phyloP scores from a whole-genome alignment of 2,113 vertebrate genomes.

The Nestor notabilis region DNA sequence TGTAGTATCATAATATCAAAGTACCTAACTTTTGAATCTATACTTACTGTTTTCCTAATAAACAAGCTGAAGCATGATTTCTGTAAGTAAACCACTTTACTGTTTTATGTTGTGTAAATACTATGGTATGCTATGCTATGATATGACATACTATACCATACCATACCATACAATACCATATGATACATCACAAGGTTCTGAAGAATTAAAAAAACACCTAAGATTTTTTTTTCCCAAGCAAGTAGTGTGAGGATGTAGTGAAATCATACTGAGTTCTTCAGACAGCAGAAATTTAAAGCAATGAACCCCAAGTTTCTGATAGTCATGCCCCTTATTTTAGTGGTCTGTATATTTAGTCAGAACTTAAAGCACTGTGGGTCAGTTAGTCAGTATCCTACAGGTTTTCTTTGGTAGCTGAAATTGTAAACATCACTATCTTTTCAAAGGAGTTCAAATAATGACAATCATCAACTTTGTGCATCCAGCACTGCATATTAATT shows the following conservation, averaged over 20 bases:
- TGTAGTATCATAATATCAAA: neutral
- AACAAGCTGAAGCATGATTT: neutral
- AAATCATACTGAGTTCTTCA: neutral
- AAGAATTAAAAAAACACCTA: neutral
- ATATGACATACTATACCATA: too few species aligned
- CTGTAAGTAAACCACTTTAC: neutral
- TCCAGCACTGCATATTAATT: neutral
- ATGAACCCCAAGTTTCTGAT: neutral
- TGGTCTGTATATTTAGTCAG: neutral
- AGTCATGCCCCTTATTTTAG: neutral
- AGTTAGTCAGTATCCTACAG: neutral
- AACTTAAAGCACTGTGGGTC: neutral
- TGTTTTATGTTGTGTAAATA: neutral
- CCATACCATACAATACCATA: neutral
- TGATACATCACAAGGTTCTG: neutral
- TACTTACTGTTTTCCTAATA: neutral
- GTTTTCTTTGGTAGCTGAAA: neutral
- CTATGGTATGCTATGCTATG: neutral
- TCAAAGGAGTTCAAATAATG: constrained; percentile 22
- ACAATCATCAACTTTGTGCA: neutral
- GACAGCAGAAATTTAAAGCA: neutral
- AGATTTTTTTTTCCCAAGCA: neutral
- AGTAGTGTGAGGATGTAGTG: neutral
- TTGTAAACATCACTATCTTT: constrained; percentile 25
- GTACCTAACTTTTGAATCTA: neutral